Conservation (phyloP, 2,797 vertebrate species). For the Enteromius viviparus region DNA sequence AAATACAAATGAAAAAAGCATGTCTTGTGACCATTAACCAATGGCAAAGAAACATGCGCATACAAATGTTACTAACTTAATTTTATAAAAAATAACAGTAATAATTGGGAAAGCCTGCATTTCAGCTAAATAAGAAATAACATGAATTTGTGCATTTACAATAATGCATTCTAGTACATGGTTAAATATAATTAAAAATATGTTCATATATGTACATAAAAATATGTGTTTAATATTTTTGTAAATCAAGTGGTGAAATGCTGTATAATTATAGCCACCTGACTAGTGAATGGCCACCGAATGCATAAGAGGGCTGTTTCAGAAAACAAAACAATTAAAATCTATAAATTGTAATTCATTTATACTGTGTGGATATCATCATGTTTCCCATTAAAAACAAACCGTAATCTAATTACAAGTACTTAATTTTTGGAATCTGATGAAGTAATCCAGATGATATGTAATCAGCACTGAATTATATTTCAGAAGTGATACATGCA, state of each 20-base stretch:
- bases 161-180: neutral
- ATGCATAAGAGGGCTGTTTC: neutral
- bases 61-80: too few species aligned
- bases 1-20: neutral
- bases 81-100: too few species aligned
- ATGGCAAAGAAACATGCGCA: neutral
- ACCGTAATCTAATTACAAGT: neutral
- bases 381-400: neutral
- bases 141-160: neutral
- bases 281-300: neutral
- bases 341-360: too few species aligned
- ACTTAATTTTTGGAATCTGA: neutral
- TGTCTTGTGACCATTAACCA: neutral
- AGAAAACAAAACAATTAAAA: neutral
- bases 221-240: too few species aligned
- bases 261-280: neutral
- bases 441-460: neutral
- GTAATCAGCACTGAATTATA: neutral
- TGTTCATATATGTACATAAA: too few species aligned
- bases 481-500: neutral
- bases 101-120: neutral
- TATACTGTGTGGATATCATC: neutral
- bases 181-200: too few species aligned
- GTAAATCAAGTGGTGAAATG: neutral
- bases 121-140: neutral